Evolutionary conservation across 2,797 vertebrate genomes (phyloP).

Genomic region (Emydoidea blandingii): DNA sequence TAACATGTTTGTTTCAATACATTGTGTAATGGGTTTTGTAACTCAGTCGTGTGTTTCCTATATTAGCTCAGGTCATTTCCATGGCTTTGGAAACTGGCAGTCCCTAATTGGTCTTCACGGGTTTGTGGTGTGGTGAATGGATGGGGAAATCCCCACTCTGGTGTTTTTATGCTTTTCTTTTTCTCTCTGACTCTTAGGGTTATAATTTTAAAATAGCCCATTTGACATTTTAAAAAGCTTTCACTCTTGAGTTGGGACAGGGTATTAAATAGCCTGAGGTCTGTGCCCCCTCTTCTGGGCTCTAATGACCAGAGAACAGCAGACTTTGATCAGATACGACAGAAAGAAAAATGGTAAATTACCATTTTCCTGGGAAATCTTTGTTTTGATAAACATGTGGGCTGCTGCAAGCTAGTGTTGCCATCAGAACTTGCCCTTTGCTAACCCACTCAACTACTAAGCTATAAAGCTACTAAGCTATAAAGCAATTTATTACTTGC

Average conservation of each 20-base stretch:
- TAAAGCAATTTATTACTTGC: background rate
- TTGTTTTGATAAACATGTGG: fast-evolving
- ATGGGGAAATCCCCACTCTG: fast-evolving
- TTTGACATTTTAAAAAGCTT: background rate
- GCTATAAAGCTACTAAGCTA: fast-evolving
- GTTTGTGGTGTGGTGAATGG: background rate
- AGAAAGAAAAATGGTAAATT: fast-evolving
- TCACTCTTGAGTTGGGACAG: background rate
- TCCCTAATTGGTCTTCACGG: background rate
- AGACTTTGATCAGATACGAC: background rate
- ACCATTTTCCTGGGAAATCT: background rate
- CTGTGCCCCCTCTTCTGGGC: fast-evolving
- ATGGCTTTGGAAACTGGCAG: background rate
- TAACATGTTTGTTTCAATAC: background rate
- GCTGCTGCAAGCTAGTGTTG: background rate
- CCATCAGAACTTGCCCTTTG: background rate
- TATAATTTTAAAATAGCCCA: background rate
- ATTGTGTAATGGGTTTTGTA: background rate
- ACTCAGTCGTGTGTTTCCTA: background rate
- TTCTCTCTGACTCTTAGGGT: fast-evolving
- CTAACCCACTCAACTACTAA: fast-evolving
- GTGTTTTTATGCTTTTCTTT: fast-evolving
- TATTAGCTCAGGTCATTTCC: background rate
- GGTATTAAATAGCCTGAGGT: background rate
- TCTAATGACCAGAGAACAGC: background rate